These are phyloP conservation scores for Melanerpes formicivorus DNA, from an alignment of 2,113 vertebrate species.

Conservation along the genomic window DNA sequence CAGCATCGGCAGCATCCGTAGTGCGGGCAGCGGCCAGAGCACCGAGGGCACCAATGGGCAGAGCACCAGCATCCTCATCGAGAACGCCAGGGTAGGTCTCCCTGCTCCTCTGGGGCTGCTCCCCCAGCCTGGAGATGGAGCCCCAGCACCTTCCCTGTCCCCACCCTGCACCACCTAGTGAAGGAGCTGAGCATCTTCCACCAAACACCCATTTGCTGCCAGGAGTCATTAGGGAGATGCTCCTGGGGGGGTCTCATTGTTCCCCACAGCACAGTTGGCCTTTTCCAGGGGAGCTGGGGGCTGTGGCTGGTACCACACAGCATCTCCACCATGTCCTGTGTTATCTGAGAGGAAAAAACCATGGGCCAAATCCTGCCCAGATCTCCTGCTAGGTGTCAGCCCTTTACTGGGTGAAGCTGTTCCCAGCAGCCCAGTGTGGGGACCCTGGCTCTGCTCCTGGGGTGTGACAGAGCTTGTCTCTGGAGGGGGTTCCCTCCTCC, in stretches of 20 bases:
- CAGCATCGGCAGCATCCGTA: slow-evolving; percentile 93
- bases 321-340: not conserved
- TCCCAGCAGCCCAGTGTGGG: not conserved
- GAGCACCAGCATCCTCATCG: slow-evolving; percentile 72
- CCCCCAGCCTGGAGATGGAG: not conserved
- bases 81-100: slow-evolving; percentile 78
- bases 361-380: not conserved
- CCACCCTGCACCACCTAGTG: not conserved
- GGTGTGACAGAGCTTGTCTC: not conserved
- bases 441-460: not conserved
- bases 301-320: not conserved
- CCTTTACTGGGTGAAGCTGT: not conserved
- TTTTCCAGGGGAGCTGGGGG: not conserved
- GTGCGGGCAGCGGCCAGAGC: slow-evolving; percentile 93
- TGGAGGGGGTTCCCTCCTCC: not conserved
- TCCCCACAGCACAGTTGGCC: not conserved
- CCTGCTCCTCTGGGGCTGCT: not conserved
- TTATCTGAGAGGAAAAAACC: not conserved
- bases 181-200: not conserved
- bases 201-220: not conserved
- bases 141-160: not conserved
- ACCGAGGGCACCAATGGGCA: slow-evolving; percentile 86
- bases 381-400: not conserved
- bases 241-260: not conserved
- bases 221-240: not conserved